A percentile compares a stretch with the other conserved stretches of the same genome.
Conservation (phyloP, 2,888 invertebrate species). For the Leptinotarsa rubiginosa region DNA sequence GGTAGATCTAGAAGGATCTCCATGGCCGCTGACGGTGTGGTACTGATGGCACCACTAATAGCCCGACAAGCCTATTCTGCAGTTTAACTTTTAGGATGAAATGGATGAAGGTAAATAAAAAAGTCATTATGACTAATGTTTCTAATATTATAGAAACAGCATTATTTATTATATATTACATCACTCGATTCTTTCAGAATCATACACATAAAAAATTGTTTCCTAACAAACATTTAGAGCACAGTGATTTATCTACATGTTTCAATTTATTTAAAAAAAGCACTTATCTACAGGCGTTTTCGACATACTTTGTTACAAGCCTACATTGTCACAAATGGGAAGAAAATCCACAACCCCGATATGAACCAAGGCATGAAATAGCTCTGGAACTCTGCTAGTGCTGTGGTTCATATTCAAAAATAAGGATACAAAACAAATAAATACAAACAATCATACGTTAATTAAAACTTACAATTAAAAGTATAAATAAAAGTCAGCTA, state of each 20-base stretch:
- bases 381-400: neutral
- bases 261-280: conserved; percentile 60
- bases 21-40: too few relatives aligned
- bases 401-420: conserved; percentile 19
- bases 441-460: conserved; percentile 41
- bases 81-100: neutral
- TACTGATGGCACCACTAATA: too few relatives aligned
- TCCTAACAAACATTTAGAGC: conserved; percentile 66
- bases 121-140: conserved; percentile 64
- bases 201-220: conserved; percentile 68
- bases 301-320: conserved; percentile 54
- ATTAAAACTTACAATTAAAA: conserved; percentile 42
- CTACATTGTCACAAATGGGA: conserved; percentile 54
- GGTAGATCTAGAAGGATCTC: too few relatives aligned
- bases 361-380: conserved; percentile 44
- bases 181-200: conserved; percentile 67
- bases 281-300: conserved; percentile 63
- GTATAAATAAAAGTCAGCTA: conserved; percentile 53
- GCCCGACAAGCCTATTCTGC: too few relatives aligned
- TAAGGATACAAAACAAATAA: conserved; percentile 45
- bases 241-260: conserved; percentile 65
- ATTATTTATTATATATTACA: conserved; percentile 67
- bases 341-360: conserved; percentile 46
- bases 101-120: conserved; percentile 32
- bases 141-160: conserved; percentile 67